phyloP scores from a whole-genome alignment of 2,888 invertebrate genomes.

The Phasia obesa region DNA sequence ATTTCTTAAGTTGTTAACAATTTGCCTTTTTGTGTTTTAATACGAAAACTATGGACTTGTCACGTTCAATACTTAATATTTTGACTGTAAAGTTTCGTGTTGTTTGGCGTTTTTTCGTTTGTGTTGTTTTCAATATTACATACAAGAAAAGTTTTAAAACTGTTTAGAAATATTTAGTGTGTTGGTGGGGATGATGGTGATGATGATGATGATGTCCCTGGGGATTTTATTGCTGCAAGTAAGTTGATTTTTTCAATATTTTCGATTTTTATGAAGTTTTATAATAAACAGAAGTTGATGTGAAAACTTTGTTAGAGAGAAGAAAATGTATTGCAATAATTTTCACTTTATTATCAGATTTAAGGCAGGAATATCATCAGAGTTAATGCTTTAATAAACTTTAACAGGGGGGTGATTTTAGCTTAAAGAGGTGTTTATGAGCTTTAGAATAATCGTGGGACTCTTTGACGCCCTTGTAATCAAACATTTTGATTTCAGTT shows the following conservation, averaged over 20 bases:
- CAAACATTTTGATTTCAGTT: no score
- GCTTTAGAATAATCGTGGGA: no score
- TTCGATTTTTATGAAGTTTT: slow-evolving; percentile 46
- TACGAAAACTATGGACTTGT: slow-evolving; percentile 53
- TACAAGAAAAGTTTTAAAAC: slow-evolving; percentile 47
- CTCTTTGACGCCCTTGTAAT: no score
- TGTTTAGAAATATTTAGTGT: not conserved
- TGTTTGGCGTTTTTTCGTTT: slow-evolving; percentile 1
- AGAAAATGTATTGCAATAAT: slow-evolving; percentile 32
- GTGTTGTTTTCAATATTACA: slow-evolving; percentile 24
- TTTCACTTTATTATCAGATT: slow-evolving; percentile 48
- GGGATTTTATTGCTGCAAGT: not conserved
- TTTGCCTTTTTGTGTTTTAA: slow-evolving; percentile 57
- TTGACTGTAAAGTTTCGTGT: slow-evolving; percentile 55
- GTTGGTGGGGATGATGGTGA: no score
- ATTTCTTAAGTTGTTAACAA: slow-evolving; percentile 55
- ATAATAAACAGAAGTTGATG: slow-evolving; percentile 58
- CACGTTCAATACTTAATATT: slow-evolving; percentile 65
- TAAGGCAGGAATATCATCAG: not conserved
- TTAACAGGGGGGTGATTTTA: no score
- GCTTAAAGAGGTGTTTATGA: no score
- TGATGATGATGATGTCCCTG: slow-evolving; percentile 9
- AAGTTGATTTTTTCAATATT: not conserved
- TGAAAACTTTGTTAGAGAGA: slow-evolving; percentile 37
- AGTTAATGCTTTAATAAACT: not conserved